These are phyloP conservation scores for Silurus meridionalis DNA, from an alignment of 2,113 vertebrate species.

Conservation along the genomic window DNA sequence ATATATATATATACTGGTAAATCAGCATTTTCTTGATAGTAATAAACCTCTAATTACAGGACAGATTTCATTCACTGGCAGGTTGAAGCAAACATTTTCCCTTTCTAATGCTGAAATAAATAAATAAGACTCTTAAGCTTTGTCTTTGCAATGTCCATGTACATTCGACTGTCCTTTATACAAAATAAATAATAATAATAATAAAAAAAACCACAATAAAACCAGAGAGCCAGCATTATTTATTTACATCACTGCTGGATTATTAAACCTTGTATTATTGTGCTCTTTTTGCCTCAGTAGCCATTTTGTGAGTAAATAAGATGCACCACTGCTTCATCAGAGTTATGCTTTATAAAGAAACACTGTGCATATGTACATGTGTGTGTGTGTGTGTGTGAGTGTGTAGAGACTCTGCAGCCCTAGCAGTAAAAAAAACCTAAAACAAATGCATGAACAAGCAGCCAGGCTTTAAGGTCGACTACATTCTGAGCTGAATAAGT, in stretches of 20 bases:
- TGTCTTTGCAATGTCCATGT: neutral
- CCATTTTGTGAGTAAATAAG: neutral
- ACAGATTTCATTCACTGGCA: neutral
- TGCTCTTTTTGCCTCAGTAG: neutral
- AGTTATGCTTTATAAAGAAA: neutral
- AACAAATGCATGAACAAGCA: slow-evolving; percentile 45
- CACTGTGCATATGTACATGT: neutral
- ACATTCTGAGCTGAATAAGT: slow-evolving; percentile 30
- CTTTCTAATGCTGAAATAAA: neutral
- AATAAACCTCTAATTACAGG: neutral
- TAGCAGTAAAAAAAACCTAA: neutral
- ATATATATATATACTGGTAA: no score
- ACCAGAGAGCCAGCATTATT: neutral
- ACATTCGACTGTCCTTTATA: neutral
- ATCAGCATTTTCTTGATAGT: no score
- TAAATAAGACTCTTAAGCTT: neutral
- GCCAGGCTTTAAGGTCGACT: slow-evolving; percentile 38
- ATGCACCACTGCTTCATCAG: neutral
- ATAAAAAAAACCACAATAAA: neutral
- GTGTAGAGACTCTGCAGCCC: neutral
- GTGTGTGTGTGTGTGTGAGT: neutral
- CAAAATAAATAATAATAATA: neutral
- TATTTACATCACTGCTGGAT: neutral
- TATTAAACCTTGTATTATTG: neutral
- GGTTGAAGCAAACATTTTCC: neutral